Conservation (phyloP, 2,113 vertebrate species). For the Mirounga angustirostris region DNA sequence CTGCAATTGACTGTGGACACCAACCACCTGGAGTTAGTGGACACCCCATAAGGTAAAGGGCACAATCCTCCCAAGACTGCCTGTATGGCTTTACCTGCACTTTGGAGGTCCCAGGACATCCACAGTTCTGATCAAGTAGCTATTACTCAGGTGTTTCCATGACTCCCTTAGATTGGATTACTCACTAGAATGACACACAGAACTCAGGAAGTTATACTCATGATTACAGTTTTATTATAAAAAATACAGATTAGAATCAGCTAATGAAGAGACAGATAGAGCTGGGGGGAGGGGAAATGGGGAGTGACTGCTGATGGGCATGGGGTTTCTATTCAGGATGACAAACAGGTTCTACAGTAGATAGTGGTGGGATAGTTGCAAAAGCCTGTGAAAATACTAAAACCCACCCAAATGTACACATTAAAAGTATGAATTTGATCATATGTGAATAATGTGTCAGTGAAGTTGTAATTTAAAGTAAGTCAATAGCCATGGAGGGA, state of each 20-base stretch:
- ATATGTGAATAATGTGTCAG: neutral
- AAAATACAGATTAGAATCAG: neutral
- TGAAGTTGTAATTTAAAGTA: neutral
- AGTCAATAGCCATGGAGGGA: too few species aligned
- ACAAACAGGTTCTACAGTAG: neutral
- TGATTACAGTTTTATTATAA: neutral
- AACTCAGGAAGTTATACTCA: neutral
- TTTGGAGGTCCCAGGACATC: neutral
- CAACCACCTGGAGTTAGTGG: neutral
- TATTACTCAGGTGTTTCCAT: neutral
- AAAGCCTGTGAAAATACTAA: neutral
- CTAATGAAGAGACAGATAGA: neutral
- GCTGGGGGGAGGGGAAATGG: too few species aligned
- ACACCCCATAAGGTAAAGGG: neutral
- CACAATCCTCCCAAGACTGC: neutral
- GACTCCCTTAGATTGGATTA: neutral
- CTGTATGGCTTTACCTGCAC: neutral
- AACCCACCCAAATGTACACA: neutral
- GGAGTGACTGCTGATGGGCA: neutral
- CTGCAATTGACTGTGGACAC: neutral
- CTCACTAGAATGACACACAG: neutral
- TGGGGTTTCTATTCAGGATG: neutral
- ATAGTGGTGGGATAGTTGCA: too few species aligned
- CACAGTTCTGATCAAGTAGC: neutral
- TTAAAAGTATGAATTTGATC: neutral